Percentiles rank a stretch among this genome's conserved stretches.
Evolutionary conservation across 1,140 invertebrate genomes (phyloP).

Genomic region (Centruroides vittatus): DNA sequence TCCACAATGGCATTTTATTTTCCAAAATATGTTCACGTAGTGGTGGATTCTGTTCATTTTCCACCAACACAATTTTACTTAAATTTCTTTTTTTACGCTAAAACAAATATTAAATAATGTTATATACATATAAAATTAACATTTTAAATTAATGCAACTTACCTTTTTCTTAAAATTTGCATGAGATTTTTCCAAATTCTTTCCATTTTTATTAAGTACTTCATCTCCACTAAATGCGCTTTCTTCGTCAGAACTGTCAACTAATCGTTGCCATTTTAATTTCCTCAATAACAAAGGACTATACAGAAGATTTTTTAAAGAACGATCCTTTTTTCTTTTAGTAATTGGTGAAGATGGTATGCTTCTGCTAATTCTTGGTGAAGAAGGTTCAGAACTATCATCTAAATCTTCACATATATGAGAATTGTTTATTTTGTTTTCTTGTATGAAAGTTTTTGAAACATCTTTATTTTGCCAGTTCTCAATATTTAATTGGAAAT

Average conservation of each 20-base stretch:
- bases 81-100: no score
- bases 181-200: no score
- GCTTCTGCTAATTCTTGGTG: not conserved
- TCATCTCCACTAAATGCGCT: constrained; percentile 3
- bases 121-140: no score
- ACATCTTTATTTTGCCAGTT: no score
- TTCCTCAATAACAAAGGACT: constrained; percentile 18
- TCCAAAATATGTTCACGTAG: constrained; percentile 80
- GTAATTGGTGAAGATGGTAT: not conserved
- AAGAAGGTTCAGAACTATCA: not conserved
- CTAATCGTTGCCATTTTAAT: constrained; percentile 21
- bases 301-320: constrained; percentile 14
- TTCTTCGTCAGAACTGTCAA: constrained; percentile 80
- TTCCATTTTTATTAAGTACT: not conserved
- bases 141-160: no score
- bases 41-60: not conserved
- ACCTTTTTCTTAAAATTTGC: no score
- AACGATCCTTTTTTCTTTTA: not conserved
- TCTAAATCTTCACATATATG: not conserved
- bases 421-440: not conserved
- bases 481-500: no score
- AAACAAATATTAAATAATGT: no score
- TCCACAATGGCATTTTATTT: constrained; percentile 99
- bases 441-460: no score
- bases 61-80: not conserved